Evolutionary conservation across 2,888 invertebrate species (phyloP), one percentile per base, ranked within the genome.

Genomic region (Cosmorhoe ocellata): DNA sequence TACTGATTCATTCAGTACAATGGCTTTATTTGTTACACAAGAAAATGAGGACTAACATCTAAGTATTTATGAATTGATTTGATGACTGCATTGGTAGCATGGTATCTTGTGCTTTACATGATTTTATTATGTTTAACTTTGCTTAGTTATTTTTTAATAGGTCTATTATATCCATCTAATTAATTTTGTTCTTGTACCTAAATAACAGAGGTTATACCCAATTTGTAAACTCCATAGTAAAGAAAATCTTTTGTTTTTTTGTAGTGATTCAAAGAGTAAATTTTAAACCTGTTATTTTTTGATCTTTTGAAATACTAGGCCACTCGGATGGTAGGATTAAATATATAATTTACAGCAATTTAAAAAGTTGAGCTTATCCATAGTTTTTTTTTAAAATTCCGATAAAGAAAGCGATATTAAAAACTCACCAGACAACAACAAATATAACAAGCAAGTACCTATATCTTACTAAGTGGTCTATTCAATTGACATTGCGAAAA

Each of bases 401-500:
- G 4, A 18, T n/a, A 18, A 31, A 12, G 37, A 37, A 37, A 42
- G 30, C 24, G 31, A 7, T 40, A 36, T n/a, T 41, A n/a, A n/a
- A n/a, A n/a, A n/a, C n/a, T n/a, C n/a, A 37, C 34, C 12, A 38
- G 32, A 34, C 41, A 47, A 41, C 32, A 22, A 28, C 41, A 62
- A 68, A 76, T 74, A 73, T 71, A 71, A 74, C 71, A 74, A 76
- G 76, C 70, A 66, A 71, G 71, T 73, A n/a, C n/a, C n/a, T n/a
- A 69, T 72, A 69, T 71, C 68, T 69, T 56, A 62, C 56, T 59
- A 74, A 74, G 69, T 71, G 67, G 69, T 67, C 74, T 71, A 80
- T 83, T 82, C 76, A 76, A 82, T 81, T 76, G 78, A 76, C 75
- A 77, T 86, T 85, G 84, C 81, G 83, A 82, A 84, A 84, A 79